Conservation (phyloP, 2,797 vertebrate species). For the Gallirallus australis region DNA sequence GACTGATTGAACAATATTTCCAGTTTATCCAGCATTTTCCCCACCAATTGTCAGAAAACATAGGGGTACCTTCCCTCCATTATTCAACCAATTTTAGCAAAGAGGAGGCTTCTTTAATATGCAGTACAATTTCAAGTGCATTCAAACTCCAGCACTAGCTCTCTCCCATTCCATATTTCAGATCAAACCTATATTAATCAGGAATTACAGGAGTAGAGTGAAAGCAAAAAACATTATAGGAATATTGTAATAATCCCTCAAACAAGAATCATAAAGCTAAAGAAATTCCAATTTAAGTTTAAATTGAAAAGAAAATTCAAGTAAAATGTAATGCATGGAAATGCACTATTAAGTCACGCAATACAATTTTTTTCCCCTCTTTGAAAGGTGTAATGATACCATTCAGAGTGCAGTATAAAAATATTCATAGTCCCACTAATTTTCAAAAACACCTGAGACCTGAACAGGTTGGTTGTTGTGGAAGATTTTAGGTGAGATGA, state of each 20-base stretch:
- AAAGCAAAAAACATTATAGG: background rate
- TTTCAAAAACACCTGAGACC: background rate
- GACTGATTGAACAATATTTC: background rate
- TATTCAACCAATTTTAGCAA: background rate
- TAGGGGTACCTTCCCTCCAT: background rate
- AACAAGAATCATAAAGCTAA: background rate
- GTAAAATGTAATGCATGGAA: background rate
- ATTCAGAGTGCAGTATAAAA: background rate
- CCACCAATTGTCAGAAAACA: background rate
- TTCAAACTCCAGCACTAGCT: background rate
- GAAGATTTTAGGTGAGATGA: background rate
- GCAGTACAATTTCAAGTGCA: background rate
- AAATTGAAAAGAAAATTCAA: conserved; percentile 14
- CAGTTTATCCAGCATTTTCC: background rate
- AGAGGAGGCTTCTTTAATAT: background rate
- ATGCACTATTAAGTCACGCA: background rate
- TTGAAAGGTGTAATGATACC: background rate
- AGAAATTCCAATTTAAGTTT: background rate
- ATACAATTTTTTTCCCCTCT: background rate
- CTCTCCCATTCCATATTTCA: background rate
- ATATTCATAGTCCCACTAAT: background rate
- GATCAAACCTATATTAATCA: background rate
- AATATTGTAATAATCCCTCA: background rate
- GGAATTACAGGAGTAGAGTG: background rate
- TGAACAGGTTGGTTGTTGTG: background rate